Evolutionary conservation across 2,888 invertebrate genomes (phyloP).

Genomic region (Phania funesta): DNA sequence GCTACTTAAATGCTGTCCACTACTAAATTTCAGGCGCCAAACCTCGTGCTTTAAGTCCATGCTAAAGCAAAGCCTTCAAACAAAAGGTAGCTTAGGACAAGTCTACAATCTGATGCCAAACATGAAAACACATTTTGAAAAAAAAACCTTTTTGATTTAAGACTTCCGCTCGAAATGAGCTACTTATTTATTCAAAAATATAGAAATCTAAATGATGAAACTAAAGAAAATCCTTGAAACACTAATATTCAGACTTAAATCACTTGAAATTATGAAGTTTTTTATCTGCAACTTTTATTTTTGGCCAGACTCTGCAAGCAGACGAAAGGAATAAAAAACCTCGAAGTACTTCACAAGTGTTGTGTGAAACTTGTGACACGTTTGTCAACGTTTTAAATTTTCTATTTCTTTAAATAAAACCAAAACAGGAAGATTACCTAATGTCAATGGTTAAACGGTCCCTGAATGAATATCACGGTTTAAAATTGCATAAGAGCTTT

Average conservation of each 20-base stretch:
- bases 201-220: slow-evolving; percentile 14
- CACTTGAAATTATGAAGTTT: slow-evolving; percentile 22
- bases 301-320: not conserved
- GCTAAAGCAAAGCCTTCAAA: no score
- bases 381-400: slow-evolving; percentile 62
- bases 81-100: not conserved
- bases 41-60: slow-evolving; percentile 12
- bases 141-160: slow-evolving; percentile 37
- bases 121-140: not conserved
- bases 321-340: not conserved
- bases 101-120: slow-evolving; percentile 14
- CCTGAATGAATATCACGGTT: slow-evolving; percentile 39
- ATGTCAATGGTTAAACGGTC: slow-evolving; percentile 37
- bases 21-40: slow-evolving; percentile 34
- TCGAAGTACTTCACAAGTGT: slow-evolving; percentile 67
- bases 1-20: no score
- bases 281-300: slow-evolving; percentile 17
- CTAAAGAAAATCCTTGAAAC: slow-evolving; percentile 44
- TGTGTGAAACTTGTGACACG: slow-evolving; percentile 70
- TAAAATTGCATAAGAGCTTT: slow-evolving; percentile 46
- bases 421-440: slow-evolving; percentile 4
- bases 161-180: slow-evolving; percentile 47
- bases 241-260: no score
- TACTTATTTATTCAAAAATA: slow-evolving; percentile 26
- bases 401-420: slow-evolving; percentile 31